A percentile compares a stretch with the other conserved stretches of the same genome.
Conservation (phyloP, 1,140 invertebrate genomes). For the Leptinotarsa undecemlineata region DNA sequence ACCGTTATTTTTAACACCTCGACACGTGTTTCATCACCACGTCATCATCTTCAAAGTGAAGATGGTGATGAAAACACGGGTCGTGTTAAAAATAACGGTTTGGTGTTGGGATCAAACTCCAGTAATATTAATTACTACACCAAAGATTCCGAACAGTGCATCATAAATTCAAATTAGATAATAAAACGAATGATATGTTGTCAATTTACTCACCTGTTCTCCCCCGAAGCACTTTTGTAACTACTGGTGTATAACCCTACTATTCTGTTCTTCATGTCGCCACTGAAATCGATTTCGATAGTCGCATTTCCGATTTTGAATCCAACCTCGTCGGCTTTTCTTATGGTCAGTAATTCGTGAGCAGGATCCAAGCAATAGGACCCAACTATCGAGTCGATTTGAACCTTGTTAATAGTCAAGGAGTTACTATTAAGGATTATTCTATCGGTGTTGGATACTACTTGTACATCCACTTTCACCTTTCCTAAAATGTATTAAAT, state of each 20-base stretch:
- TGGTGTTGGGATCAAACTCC: too few species aligned
- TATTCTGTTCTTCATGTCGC: conserved; percentile 59
- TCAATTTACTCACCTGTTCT: conserved; percentile 51
- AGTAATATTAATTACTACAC: too few species aligned
- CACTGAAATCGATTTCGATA: conserved; percentile 55
- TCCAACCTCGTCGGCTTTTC: conserved; percentile 26
- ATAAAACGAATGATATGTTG: too few species aligned
- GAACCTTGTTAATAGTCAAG: conserved; percentile 58
- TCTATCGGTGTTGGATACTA: conserved; percentile 60
- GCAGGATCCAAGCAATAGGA: conserved; percentile 33
- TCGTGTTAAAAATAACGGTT: too few species aligned
- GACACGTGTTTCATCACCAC: too few species aligned
- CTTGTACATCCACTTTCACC: conserved; percentile 70
- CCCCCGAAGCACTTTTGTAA: conserved; percentile 51
- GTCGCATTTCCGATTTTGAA: conserved; percentile 33
- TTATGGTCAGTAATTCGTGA: conserved; percentile 43
- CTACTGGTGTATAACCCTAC: conserved; percentile 60
- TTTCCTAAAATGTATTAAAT: conserved; percentile 58
- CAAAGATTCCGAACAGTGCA: too few species aligned
- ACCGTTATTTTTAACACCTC: too few species aligned
- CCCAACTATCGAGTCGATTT: conserved; percentile 31
- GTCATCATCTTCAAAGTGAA: too few species aligned
- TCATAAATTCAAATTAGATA: too few species aligned
- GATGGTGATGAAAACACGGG: too few species aligned
- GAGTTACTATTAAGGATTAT: conserved; percentile 75